Evolutionary conservation across 2,797 vertebrate genomes (phyloP), one percentile per base, ranked within the genome.

Genomic region (Apodemus agrarius): DNA sequence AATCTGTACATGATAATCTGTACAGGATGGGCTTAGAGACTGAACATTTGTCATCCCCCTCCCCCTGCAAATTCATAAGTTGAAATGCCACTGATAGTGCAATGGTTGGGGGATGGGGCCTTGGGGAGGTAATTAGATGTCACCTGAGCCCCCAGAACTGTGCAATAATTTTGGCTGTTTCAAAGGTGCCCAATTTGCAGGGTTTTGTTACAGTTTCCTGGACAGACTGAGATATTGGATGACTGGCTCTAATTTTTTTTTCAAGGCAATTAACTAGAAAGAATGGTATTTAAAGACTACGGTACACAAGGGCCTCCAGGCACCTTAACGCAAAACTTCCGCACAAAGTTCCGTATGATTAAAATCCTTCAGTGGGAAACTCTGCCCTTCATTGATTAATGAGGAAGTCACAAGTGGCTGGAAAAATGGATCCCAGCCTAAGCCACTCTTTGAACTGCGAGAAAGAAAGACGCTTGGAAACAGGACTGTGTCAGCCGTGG

Each of bases 371-470:
- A 93, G 88, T 93, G 52, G 59, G 79, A 94, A 79, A 69, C n/a
- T 16, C 61, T 61, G 63, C 16, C 95, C 74, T 97, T 43, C 26
- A 34, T 63, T 95, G 26, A 24, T 93, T 86, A 89, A 92, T 92
- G 57, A 65, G 11, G 81, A 49, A 95, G 37, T 88, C 57, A 90
- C n/a, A 86, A 88, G 59, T 40, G 93, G 93, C 85, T 82, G 76
- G 43, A 97, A 97, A 97, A 84, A 94, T n/a, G 31, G 74, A 92
- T 96, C 80, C 83, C 54, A 16, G 78, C 76, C 90, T 76, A 96
- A 97, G 96, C 14, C 22, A 92, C 83, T 31, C n/a, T 95, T 92
- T 89, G 40, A 95, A 95, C 46, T 79, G 31, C 93, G 59, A 84
- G 90, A 59, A 37, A 97, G 97, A 90, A 91, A 90, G 34, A 13